Percentiles rank a stretch among this genome's conserved stretches.
Evolutionary conservation across 2,113 vertebrate genomes (phyloP).

Genomic region (Dromaius novaehollandiae): DNA sequence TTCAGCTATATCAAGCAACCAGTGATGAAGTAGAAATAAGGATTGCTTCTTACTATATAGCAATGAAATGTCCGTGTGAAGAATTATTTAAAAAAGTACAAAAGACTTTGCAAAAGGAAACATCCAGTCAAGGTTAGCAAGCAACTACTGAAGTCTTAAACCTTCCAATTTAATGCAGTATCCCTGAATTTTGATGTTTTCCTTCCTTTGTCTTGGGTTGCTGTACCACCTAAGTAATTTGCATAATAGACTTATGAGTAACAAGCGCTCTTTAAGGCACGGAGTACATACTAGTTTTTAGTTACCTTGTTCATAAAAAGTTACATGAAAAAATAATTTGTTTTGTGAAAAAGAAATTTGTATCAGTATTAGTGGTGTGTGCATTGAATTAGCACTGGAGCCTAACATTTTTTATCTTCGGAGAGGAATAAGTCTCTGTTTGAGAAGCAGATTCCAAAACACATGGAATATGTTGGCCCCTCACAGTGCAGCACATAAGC

Average conservation of each 20-base stretch:
- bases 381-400: neutral
- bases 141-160: neutral
- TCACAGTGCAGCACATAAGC: accelerated
- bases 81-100: slow-evolving; percentile 79
- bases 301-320: neutral
- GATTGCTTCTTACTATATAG: slow-evolving; percentile 85
- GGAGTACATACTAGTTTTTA: neutral
- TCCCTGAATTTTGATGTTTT: neutral
- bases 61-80: slow-evolving; percentile 83
- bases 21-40: slow-evolving; percentile 85
- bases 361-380: neutral
- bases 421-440: neutral
- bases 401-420: neutral
- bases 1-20: slow-evolving; percentile 77
- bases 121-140: slow-evolving; percentile 86
- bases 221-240: neutral
- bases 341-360: neutral
- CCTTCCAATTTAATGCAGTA: neutral
- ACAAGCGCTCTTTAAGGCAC: neutral
- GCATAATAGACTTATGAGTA: neutral
- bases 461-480: neutral
- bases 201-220: neutral
- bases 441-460: neutral
- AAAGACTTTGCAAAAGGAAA: slow-evolving; percentile 78
- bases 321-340: neutral